Evolutionary conservation across 2,888 invertebrate genomes (phyloP), one percentile per base, ranked within the genome.

Genomic region (Imbricaverruca yamaguchii): DNA sequence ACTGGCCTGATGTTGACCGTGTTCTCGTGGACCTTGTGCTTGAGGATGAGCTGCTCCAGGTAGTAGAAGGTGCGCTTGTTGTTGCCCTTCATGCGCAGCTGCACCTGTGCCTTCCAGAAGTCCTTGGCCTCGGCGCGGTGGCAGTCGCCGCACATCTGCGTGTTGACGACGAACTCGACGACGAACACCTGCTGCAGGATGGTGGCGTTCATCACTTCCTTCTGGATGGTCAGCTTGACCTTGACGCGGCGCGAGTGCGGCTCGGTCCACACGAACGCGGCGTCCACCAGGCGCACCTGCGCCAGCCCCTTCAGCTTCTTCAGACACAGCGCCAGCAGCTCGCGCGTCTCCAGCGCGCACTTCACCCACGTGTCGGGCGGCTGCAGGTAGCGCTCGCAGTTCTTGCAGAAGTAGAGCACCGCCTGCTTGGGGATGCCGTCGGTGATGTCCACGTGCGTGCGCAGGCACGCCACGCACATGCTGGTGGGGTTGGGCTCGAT

Each of bases 51-150:
- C 87, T 99, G 99, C 87, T 99, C 99, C 85, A 99, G 89, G 86
- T 98, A 99, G 87, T 93, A 98, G 86, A 99, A 94, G 0, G 98
- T 98, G 88, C 98, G 98, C 87, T 97, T 96, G 87, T 98, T 98
- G 84, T 93, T 93, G 0, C 94, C 92, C 82, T 93, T 91, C 86
- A 95, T 95, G 59, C 96, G 89, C 78, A 89, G 86, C 86, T 90
- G 90, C 80, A 92, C 92, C 82, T 90, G 88, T 59, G 98, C 96
- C 85, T 94, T 93, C 99, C 99, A 99, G 87, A 92, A 99, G 88
- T 99, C 94, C 87, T 99, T 97, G 0, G 98, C 98, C 88, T 99
- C 98, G 0, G 93, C 92, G 23, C 97, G 91, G 87, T 98, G 98
- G 87, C 99, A 99, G 82, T 97, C 96, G 86, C 95, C 94, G 87